Percentiles rank a stretch among this genome's conserved stretches.
Evolutionary conservation across 2,888 invertebrate species (phyloP).

Genomic region (Theodoxus fluviatilis): DNA sequence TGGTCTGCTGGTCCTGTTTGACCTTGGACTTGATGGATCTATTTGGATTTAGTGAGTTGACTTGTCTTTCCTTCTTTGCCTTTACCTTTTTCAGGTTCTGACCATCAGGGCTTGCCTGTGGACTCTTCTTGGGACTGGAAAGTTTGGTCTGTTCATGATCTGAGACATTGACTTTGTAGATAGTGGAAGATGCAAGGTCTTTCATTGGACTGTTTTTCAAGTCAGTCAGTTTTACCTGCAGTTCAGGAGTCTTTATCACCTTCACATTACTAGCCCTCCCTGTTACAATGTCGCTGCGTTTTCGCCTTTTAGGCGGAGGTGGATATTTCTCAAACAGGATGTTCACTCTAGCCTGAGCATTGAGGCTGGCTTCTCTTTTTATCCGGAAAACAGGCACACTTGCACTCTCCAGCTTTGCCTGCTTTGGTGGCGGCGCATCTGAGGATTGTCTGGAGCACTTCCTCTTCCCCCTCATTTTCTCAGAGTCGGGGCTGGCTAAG

Average conservation of each 20-base stretch:
- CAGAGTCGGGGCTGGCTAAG: too few relatives aligned
- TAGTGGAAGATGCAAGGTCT: too few relatives aligned
- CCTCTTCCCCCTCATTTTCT: too few relatives aligned
- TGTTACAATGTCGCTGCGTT: conserved; percentile 32
- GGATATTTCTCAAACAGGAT: conserved; percentile 47
- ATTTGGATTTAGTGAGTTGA: conserved; percentile 6
- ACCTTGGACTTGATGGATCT: not conserved
- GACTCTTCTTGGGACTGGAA: not conserved
- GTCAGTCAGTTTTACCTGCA: conserved; percentile 17
- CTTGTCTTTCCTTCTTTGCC: conserved; percentile 2
- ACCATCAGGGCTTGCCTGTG: not conserved
- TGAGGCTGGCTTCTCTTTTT: conserved; percentile 56
- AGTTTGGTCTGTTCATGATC: not conserved
- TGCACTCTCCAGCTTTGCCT: too few relatives aligned
- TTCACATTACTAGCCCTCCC: conserved; percentile 25
- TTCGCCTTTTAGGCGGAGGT: conserved; percentile 33
- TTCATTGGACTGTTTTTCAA: too few relatives aligned
- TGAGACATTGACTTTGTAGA: too few relatives aligned
- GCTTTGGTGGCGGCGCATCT: too few relatives aligned
- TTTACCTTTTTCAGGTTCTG: not conserved
- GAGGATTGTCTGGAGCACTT: too few relatives aligned
- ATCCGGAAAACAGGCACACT: too few relatives aligned
- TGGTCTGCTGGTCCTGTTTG: not conserved
- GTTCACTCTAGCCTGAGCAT: conserved; percentile 51
- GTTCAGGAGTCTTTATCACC: conserved; percentile 15